Evolutionary conservation across 2,888 invertebrate species (phyloP), one percentile per base, ranked within the genome.

Genomic region (Cataglyphis altisquamis): DNA sequence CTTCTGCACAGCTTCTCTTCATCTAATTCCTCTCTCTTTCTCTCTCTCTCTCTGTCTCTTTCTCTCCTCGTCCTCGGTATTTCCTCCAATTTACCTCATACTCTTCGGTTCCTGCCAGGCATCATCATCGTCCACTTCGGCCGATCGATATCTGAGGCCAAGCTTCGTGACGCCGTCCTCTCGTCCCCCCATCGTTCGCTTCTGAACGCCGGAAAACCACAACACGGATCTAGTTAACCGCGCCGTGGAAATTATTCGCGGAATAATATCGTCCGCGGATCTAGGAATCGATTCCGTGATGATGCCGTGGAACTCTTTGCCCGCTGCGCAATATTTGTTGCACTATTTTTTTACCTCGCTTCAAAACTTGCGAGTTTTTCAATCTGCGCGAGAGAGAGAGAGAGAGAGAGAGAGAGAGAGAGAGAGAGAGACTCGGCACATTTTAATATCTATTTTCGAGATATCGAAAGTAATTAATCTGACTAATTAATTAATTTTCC

Each of bases 161-260:
- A 62, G 78, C 78, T 78, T 70, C 78, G 78, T 70, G 72, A 78
- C 41, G 78, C 70, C 36, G 21, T 25, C 52, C 18, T 55, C 82
- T n/a, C 45, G 18, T 41, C n/a, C 18, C 12, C 15, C 29, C 62
- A 1, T 63, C 62, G 32, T 36, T 45, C 39, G 39, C 66, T 84
- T 63, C 41, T 32, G 66, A 74, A 64, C 86, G 82, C 84, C 89
- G 88, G 89, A 87, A 91, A 91, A 91, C 91, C 91, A 86, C 91
- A 91, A 87, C 89, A 88, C 87, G 83, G 86, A 90, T 89, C 91
- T 90, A 90, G 91, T 91, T 91, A 89, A 91, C 88, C 86, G 84
- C 89, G 83, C 87, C 84, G 85, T 83, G 89, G 87, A 90, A 89
- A 89, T 89, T 88, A 89, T 90, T 89, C 90, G 89, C 84, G 84